phyloP scores from a whole-genome alignment of 1,140 invertebrate genomes.

The Stegodyphus dumicola region DNA sequence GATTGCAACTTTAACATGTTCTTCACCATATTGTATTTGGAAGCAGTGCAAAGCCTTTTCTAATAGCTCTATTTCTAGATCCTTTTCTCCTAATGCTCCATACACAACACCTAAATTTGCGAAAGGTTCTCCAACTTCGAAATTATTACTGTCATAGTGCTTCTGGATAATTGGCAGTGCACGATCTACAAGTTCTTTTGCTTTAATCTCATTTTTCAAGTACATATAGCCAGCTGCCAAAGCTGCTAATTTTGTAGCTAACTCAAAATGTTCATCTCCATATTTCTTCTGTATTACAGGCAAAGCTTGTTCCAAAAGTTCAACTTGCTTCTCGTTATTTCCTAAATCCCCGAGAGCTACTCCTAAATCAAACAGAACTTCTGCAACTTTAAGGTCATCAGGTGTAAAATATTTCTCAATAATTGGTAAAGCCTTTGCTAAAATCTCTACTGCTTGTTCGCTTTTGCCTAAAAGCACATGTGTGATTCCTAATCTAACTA shows the following conservation, averaged over 20 bases:
- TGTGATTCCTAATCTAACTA: slow-evolving; percentile 21
- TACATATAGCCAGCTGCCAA: slow-evolving; percentile 39
- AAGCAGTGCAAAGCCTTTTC: slow-evolving; percentile 19
- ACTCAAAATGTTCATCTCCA: slow-evolving; percentile 30
- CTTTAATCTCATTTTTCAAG: slow-evolving; percentile 12
- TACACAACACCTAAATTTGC: slow-evolving; percentile 47
- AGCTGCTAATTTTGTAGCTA: slow-evolving; percentile 28
- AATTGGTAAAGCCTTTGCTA: slow-evolving; percentile 26
- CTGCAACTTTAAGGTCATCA: slow-evolving; percentile 10
- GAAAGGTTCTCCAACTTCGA: slow-evolving; percentile 20
- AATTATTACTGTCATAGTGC: neutral
- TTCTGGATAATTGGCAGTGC: slow-evolving; percentile 25
- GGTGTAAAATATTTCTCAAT: slow-evolving; percentile 1
- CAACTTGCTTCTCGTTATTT: slow-evolving; percentile 15
- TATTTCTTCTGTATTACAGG: slow-evolving; percentile 3
- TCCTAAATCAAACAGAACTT: slow-evolving; percentile 12
- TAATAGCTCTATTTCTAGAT: slow-evolving; percentile 19
- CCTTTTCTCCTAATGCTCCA: slow-evolving; percentile 17
- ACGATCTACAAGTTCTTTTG: slow-evolving; percentile 28
- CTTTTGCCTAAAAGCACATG: slow-evolving; percentile 27
- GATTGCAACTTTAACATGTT: slow-evolving; percentile 45
- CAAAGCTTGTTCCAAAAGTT: slow-evolving; percentile 31
- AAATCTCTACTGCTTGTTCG: slow-evolving; percentile 6
- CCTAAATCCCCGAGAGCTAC: slow-evolving; percentile 42
- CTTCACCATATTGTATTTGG: slow-evolving; percentile 25